Evolutionary conservation across 2,113 vertebrate species (phyloP), one percentile per base, ranked within the genome.

Genomic region (Shinisaurus crocodilurus): DNA sequence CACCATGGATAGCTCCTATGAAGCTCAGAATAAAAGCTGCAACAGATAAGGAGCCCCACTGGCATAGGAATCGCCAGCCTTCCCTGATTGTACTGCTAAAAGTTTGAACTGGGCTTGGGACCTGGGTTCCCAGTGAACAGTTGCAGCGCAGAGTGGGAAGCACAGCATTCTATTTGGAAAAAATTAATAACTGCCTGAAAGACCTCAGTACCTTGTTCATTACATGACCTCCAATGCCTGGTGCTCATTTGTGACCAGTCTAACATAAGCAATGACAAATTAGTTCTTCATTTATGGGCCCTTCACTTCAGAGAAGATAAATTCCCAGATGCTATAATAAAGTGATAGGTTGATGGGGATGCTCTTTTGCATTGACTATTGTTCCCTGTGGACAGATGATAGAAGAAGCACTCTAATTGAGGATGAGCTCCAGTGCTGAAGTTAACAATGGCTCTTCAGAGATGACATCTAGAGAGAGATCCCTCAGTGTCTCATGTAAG

Each of bases 241-340:
- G 63, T 43, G 77, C 77, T 81, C 12, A 80, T 81, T 79, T 85
- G 57, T 40, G 15, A 79, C 54, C 34, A 67, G 77, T 54, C n/a
- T 79, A 29, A 54, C 34, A 57, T 75, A 63, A 83, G 72, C 40
- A 84, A 79, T 80, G 69, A n/a, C 75, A 69, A 86, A 80, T 85
- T 63, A 45, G 34, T 81, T 70, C 74, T 72, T 77, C 72, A 86
- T 90, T 81, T 74, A 90, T 72, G 65, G 69, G 45, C 37, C 43
- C 75, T 72, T 82, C 27, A 70, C 74, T 86, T 74, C 72, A 87
- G 57, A 70, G 79, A 91, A 84, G 76, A 88, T 82, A 93, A 81
- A 89, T 92, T 50, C 69, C 45, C 90, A 90, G 29, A 89, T 57
- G 85, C 76, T 29, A 34, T 40, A 70, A 88, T 43, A 89, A 54